phyloP scores from a whole-genome alignment of 2,797 vertebrate genomes.

The Pampus argenteus region DNA sequence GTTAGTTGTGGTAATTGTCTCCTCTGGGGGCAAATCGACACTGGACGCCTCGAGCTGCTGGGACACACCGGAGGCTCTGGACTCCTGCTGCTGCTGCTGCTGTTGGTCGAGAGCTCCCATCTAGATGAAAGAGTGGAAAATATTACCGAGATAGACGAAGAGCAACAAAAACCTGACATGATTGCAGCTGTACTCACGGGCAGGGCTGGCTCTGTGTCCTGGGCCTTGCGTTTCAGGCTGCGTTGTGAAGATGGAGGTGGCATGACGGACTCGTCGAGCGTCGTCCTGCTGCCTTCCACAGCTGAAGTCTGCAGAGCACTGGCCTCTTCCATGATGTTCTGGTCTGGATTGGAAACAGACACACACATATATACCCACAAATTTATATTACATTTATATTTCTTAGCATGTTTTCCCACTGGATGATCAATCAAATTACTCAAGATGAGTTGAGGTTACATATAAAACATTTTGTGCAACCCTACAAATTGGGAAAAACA shows the following conservation, averaged over 20 bases:
- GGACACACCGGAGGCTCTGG: slow-evolving; percentile 69
- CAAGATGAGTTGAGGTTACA: no score
- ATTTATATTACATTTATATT: no score
- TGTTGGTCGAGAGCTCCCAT: slow-evolving; percentile 82
- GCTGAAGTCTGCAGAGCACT: slow-evolving; percentile 93
- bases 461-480: no score
- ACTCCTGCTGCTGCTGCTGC: slow-evolving; percentile 70
- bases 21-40: slow-evolving; percentile 95
- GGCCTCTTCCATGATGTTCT: slow-evolving; percentile 96
- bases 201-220: slow-evolving; percentile 90
- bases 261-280: slow-evolving; percentile 94
- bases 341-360: slow-evolving; percentile 82
- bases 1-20: slow-evolving; percentile 85
- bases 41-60: slow-evolving; percentile 89
- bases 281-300: slow-evolving; percentile 95
- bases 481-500: no score
- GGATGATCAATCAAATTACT: no score
- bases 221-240: slow-evolving; percentile 92
- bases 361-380: no score
- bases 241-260: slow-evolving; percentile 94
- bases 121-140: slow-evolving; percentile 25
- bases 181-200: slow-evolving; percentile 85
- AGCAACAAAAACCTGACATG: not conserved
- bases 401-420: no score
- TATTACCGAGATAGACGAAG: not conserved